These are phyloP conservation scores for Dascyllus trimaculatus DNA, from an alignment of 2,113 vertebrate genomes.

Conservation along the genomic window DNA sequence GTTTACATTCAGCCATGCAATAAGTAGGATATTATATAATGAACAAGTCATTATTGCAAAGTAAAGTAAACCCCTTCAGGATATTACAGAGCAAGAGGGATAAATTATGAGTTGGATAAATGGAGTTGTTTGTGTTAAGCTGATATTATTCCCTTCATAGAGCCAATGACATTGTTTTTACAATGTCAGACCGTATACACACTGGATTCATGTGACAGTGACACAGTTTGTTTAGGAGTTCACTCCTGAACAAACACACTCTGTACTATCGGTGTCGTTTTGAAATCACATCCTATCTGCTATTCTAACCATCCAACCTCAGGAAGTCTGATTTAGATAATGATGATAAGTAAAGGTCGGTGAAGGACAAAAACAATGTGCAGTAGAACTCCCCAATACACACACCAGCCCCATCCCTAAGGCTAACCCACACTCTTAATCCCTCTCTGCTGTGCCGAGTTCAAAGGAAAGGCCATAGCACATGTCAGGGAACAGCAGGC, in stretches of 20 bases:
- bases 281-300: slow-evolving; percentile 61
- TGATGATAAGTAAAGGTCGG: slow-evolving; percentile 48
- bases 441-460: slow-evolving; percentile 68
- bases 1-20: background rate
- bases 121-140: slow-evolving; percentile 16
- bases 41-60: background rate
- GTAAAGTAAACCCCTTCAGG: background rate
- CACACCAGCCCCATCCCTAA: slow-evolving; percentile 27
- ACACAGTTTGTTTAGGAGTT: slow-evolving; percentile 48
- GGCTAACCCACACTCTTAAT: slow-evolving; percentile 62
- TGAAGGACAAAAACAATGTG: slow-evolving; percentile 61
- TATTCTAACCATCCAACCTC: slow-evolving; percentile 62
- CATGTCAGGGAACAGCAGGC: slow-evolving; percentile 73
- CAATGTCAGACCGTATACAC: slow-evolving; percentile 59
- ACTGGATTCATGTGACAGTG: slow-evolving; percentile 55
- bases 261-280: slow-evolving; percentile 48
- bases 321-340: slow-evolving; percentile 68
- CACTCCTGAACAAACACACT: slow-evolving; percentile 54
- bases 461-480: slow-evolving; percentile 71
- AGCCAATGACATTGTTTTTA: slow-evolving; percentile 57
- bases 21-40: background rate
- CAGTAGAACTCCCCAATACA: slow-evolving; percentile 2
- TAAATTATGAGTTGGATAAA: slow-evolving; percentile 18
- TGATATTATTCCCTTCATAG: slow-evolving; percentile 18
- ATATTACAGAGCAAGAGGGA: background rate